Evolutionary conservation across 2,113 vertebrate species (phyloP).

Genomic region (Otus sunia): DNA sequence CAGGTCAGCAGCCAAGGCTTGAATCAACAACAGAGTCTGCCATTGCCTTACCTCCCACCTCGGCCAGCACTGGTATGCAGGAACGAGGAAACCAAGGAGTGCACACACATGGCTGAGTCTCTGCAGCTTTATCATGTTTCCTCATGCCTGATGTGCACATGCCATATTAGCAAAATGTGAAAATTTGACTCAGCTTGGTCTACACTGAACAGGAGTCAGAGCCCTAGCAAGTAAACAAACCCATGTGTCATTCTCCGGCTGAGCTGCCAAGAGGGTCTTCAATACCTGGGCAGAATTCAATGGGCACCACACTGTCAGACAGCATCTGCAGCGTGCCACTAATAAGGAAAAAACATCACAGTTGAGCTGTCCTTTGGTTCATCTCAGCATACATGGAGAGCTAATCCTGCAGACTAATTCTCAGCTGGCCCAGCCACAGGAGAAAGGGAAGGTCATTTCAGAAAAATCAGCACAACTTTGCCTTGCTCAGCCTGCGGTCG

Average conservation of each 20-base stretch:
- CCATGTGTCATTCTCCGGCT: neutral
- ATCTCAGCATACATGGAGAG: neutral
- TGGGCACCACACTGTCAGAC: neutral
- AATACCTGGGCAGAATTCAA: neutral
- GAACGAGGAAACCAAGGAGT: neutral
- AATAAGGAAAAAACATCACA: neutral
- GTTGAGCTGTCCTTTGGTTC: neutral
- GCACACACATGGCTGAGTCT: neutral
- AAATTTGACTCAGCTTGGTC: neutral
- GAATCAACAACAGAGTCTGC: neutral
- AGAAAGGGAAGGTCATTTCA: neutral
- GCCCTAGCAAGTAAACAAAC: constrained; percentile 5
- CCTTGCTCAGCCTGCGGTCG: neutral
- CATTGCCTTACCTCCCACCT: accelerated
- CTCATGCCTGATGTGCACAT: constrained; percentile 25
- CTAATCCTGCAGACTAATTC: neutral
- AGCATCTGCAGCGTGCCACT: accelerated
- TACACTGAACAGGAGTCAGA: neutral
- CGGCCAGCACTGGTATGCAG: neutral
- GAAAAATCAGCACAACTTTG: neutral
- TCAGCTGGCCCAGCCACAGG: neutral
- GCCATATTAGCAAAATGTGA: neutral
- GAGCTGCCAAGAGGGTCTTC: neutral
- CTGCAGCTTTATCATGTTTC: neutral
- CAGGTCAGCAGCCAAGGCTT: neutral